Percentiles rank a stretch among this genome's conserved stretches.
phyloP scores from a whole-genome alignment of 1,140 invertebrate species.

The Hycleus phaleratus region DNA sequence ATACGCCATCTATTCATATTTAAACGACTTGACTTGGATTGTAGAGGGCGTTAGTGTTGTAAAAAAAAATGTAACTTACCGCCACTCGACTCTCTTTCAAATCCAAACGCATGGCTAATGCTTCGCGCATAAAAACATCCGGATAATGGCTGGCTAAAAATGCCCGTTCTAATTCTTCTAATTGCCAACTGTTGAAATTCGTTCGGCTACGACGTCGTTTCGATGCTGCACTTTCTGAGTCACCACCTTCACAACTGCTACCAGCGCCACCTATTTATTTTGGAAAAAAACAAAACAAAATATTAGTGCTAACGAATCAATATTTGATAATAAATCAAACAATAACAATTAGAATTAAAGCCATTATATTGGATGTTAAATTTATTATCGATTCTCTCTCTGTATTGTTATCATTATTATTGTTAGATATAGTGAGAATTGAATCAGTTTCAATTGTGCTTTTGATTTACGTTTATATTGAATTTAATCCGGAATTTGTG shows the following conservation, averaged over 20 bases:
- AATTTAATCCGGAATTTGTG: too few relatives aligned
- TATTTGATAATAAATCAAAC: too few relatives aligned
- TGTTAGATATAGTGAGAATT: background rate
- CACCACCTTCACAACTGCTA: constrained; percentile 50
- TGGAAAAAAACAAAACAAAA: too few relatives aligned
- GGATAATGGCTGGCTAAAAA: constrained; percentile 97
- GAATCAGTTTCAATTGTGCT: constrained; percentile 12
- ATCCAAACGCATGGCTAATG: constrained; percentile 88
- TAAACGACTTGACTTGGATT: too few relatives aligned
- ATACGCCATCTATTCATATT: too few relatives aligned
- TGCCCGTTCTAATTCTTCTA: constrained; percentile 95
- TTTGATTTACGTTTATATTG: background rate
- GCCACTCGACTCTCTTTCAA: constrained; percentile 97
- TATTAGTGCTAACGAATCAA: too few relatives aligned
- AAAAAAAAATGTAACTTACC: constrained; percentile 61
- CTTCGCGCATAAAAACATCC: constrained; percentile 97
- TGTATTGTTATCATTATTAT: background rate
- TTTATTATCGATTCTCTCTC: background rate
- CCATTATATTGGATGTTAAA: too few relatives aligned
- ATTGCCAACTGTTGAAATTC: constrained; percentile 98
- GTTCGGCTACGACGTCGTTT: constrained; percentile 87
- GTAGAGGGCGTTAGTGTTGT: too few relatives aligned
- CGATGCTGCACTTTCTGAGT: constrained; percentile 56
- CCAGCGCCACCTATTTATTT: constrained; percentile 37
- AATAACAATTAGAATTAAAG: too few relatives aligned